A percentile compares a stretch with the other conserved stretches of the same genome.
phyloP scores from a whole-genome alignment of 1,140 invertebrate species.

The Lepidurus apus region DNA sequence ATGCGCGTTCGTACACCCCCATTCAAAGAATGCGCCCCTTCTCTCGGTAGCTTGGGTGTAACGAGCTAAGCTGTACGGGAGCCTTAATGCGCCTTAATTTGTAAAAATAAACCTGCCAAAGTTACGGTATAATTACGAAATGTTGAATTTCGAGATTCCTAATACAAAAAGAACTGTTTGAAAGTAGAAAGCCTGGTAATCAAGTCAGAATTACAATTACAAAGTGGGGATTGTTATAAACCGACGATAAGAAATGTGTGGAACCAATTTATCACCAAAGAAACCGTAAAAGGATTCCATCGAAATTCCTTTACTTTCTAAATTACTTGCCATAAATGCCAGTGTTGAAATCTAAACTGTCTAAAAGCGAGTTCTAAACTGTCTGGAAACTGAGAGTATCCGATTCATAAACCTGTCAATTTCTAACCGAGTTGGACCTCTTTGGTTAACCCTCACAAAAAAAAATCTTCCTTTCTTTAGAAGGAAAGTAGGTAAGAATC shows the following conservation, averaged over 20 bases:
- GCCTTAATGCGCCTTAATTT: too few relatives aligned
- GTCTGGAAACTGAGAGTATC: background rate
- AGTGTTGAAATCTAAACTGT: background rate
- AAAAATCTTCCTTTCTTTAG: background rate
- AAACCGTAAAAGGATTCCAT: background rate
- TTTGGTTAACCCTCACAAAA: background rate
- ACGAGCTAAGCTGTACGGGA: too few relatives aligned
- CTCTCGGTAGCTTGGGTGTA: too few relatives aligned
- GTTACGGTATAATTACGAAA: too few relatives aligned
- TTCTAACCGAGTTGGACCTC: background rate
- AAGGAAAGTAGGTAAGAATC: background rate
- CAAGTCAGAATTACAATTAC: too few relatives aligned
- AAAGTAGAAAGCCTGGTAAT: too few relatives aligned
- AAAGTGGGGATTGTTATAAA: too few relatives aligned
- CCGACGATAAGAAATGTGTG: background rate
- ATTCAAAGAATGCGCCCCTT: too few relatives aligned
- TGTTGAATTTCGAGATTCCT: too few relatives aligned
- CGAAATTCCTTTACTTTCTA: background rate
- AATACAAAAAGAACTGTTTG: too few relatives aligned
- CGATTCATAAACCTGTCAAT: background rate
- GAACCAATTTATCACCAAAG: background rate
- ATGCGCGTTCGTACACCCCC: too few relatives aligned
- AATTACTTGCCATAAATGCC: background rate
- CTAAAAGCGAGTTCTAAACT: background rate
- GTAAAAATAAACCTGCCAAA: too few relatives aligned